Conservation (phyloP, 64 coral and sea anemone species). For the Dendrophyllia cribrosa region DNA sequence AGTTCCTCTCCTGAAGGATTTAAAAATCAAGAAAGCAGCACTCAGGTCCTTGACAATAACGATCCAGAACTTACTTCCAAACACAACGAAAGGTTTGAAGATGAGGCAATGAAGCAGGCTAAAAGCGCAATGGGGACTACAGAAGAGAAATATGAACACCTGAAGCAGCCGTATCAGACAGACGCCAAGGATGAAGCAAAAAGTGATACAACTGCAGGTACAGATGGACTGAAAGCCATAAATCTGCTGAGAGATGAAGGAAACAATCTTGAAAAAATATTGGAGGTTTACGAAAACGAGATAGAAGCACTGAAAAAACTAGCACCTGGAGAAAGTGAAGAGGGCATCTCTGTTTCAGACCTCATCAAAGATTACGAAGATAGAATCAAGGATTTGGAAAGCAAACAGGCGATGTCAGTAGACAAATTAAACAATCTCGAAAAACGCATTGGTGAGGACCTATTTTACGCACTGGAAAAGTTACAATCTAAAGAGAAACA, state of each 20-base stretch:
- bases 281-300: background rate
- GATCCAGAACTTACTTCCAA: background rate
- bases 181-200: background rate
- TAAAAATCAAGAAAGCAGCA: background rate
- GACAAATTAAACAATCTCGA: background rate
- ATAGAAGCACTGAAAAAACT: conserved; percentile 1
- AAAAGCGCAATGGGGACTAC: background rate
- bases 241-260: background rate
- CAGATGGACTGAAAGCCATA: background rate
- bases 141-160: too few species aligned
- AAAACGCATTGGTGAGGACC: background rate
- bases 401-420: background rate
- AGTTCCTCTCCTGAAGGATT: background rate
- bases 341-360: background rate
- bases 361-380: background rate
- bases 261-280: conserved; percentile 10
- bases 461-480: background rate
- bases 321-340: background rate
- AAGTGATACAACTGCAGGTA: background rate
- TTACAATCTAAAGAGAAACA: background rate
- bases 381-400: background rate
- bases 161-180: background rate
- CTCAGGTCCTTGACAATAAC: background rate
- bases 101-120: background rate
- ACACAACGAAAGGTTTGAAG: background rate